Evolutionary conservation across 2,113 vertebrate genomes (phyloP).

Genomic region (Callocephalon fimbriatum): DNA sequence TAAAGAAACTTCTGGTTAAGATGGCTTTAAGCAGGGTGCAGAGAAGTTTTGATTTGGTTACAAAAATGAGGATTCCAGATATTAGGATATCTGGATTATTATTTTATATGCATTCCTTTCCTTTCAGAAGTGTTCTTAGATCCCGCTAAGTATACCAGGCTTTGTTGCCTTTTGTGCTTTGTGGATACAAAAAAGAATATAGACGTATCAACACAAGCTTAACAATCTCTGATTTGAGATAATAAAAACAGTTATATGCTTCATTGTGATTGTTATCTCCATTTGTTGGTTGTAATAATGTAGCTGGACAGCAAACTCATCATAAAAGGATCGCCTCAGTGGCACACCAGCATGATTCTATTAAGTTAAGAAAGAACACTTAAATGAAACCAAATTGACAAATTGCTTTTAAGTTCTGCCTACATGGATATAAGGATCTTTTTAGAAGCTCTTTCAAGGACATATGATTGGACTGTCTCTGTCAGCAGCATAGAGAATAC

Average conservation of each 20-base stretch:
- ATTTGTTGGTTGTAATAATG: neutral
- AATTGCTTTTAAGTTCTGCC: neutral
- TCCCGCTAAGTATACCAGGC: neutral
- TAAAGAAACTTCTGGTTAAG: neutral
- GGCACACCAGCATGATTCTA: neutral
- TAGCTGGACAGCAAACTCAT: neutral
- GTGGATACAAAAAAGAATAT: neutral
- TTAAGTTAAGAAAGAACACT: neutral
- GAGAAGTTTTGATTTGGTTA: neutral
- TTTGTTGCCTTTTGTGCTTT: neutral
- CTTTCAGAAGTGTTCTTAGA: neutral
- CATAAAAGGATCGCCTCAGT: neutral
- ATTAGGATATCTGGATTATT: neutral
- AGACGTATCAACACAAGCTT: neutral
- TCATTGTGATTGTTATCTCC: neutral
- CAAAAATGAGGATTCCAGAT: neutral
- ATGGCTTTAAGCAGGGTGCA: neutral
- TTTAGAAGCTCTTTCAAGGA: neutral
- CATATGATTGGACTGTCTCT: neutral
- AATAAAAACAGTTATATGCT: neutral
- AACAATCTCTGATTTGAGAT: neutral
- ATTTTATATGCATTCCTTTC: neutral
- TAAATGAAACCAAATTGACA: neutral
- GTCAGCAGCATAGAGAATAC: neutral
- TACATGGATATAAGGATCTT: rapidly evolving